Percentiles rank a stretch among this genome's conserved stretches.
These are phyloP conservation scores for Ibidorhyncha struthersii DNA, from an alignment of 2,113 vertebrate genomes.

Conservation along the genomic window DNA sequence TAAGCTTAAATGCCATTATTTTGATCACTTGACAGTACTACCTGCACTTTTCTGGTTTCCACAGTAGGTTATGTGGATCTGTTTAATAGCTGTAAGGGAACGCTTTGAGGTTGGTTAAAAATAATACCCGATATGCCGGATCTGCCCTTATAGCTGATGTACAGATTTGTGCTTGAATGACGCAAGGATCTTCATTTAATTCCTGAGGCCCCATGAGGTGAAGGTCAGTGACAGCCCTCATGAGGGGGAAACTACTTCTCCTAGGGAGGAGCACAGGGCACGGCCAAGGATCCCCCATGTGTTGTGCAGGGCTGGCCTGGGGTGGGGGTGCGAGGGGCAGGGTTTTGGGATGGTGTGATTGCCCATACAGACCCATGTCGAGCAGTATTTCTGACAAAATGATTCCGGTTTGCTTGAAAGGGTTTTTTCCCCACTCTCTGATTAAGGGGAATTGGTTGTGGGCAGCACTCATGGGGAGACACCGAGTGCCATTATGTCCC, in stretches of 20 bases:
- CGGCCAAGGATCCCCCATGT: neutral
- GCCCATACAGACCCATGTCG: no score
- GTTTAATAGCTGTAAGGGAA: neutral
- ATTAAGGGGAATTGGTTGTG: neutral
- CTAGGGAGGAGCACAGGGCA: neutral
- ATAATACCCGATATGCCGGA: neutral
- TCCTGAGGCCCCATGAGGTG: neutral
- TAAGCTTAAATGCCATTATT: neutral
- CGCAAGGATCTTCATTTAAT: neutral
- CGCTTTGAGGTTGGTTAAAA: neutral
- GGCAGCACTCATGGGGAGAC: neutral
- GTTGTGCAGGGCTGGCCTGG: neutral
- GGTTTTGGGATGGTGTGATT: neutral
- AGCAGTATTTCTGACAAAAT: neutral
- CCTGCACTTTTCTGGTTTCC: neutral
- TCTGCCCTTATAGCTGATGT: neutral
- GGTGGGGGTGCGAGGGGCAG: no score
- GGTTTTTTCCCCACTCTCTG: fast-evolving
- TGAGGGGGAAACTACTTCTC: neutral
- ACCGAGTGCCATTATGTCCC: fast-evolving
- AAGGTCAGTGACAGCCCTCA: neutral
- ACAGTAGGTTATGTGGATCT: neutral
- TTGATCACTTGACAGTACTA: neutral
- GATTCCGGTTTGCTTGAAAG: neutral
- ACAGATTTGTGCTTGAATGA: neutral